These are phyloP conservation scores for Chelidonichthys spinosus DNA, from an alignment of 2,797 vertebrate genomes.

Conservation along the genomic window DNA sequence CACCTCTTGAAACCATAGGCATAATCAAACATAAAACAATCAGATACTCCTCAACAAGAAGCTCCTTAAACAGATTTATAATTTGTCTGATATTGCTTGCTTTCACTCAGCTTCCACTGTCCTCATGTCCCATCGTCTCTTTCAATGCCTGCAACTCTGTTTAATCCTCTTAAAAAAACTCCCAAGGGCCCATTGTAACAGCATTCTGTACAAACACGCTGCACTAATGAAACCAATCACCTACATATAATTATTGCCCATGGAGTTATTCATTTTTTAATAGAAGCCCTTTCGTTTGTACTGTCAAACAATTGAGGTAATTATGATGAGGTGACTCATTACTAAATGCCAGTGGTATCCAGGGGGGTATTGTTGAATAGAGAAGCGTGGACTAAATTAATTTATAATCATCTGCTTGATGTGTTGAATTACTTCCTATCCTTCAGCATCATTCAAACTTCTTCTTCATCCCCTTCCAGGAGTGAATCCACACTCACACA, in stretches of 20 bases:
- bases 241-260: conserved; percentile 22
- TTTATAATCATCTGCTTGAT: background rate
- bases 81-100: background rate
- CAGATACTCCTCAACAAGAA: too few species aligned
- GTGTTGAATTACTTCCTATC: background rate
- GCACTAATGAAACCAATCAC: conserved; percentile 27
- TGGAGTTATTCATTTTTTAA: conserved; percentile 31
- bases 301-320: conserved; percentile 19
- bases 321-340: conserved; percentile 35
- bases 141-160: background rate
- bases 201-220: conserved; percentile 22
- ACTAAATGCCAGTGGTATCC: conserved; percentile 10
- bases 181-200: conserved; percentile 13
- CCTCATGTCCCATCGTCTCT: conserved; percentile 1
- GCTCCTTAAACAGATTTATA: background rate
- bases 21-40: too few species aligned
- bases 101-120: background rate
- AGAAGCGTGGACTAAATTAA: background rate
- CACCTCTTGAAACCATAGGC: too few species aligned
- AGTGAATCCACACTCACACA: too few species aligned
- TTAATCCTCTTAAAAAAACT: conserved; percentile 7
- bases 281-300: conserved; percentile 22
- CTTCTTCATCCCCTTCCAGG: too few species aligned
- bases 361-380: conserved; percentile 14
- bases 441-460: too few species aligned